Evolutionary conservation across 1,140 invertebrate species (phyloP).

Genomic region (Drosophila subpulchrella): DNA sequence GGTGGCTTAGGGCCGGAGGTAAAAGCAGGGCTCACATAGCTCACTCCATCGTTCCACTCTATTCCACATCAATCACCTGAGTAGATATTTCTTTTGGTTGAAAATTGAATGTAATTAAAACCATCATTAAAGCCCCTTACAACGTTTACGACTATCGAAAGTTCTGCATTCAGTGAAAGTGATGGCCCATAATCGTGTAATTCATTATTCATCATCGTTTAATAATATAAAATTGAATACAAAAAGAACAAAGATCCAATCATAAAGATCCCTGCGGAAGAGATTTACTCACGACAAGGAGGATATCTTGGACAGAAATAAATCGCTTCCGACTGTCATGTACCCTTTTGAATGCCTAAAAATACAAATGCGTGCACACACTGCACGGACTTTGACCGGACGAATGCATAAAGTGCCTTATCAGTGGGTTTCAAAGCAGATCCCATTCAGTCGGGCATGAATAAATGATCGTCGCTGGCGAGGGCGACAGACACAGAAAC

Average conservation of each 20-base stretch:
- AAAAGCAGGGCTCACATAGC: neutral
- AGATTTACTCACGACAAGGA: neutral
- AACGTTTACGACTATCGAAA: constrained; percentile 14
- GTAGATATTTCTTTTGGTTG: constrained; percentile 9
- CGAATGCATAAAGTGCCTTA: constrained; percentile 32
- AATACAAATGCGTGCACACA: constrained; percentile 19
- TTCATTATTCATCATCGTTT: neutral
- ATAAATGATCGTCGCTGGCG: constrained; percentile 6
- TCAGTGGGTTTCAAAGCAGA: constrained; percentile 17
- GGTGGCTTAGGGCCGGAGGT: constrained; percentile 7
- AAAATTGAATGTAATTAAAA: constrained; percentile 19
- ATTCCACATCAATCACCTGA: constrained; percentile 20
- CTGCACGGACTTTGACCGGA: constrained; percentile 29
- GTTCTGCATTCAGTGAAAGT: constrained; percentile 17
- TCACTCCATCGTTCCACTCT: constrained; percentile 27
- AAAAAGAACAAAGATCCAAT: no score
- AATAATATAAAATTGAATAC: no score
- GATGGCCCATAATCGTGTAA: neutral
- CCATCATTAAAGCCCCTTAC: neutral
- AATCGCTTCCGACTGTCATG: constrained; percentile 1
- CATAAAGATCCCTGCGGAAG: neutral
- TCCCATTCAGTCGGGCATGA: constrained; percentile 20
- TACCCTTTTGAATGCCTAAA: neutral
- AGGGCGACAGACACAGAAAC: neutral
- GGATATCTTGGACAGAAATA: constrained; percentile 10